Base-by-base conservation (phyloP, 2,888 invertebrate genomes). In the Caenorhabditis panamensis region DNA sequence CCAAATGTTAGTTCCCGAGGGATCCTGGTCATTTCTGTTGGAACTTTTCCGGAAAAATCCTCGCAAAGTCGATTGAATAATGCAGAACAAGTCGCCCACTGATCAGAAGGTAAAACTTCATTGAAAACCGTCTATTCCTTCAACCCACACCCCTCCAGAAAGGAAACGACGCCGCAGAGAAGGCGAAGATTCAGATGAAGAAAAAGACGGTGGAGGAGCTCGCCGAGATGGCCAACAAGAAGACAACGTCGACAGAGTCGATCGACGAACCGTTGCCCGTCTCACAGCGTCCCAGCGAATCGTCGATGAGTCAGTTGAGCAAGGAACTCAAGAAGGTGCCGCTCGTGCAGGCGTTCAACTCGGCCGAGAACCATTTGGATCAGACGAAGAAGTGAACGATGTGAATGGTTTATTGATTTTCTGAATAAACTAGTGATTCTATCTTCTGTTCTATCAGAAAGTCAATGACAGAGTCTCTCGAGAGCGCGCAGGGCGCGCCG, bases 181-280 rank as follows among this genome's bases (percentile, higher is more conserved):
- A 73, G 36, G 72, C 58, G 20, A 63, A 58, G n/a, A 41, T 72
- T 56, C 31, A 28, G 56, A 36, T 73, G 36, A 73, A 64, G 28
- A 73, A 73, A 66, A 73, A 73, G 66, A 73, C 73, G 1, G 41
- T 58, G 13, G 64, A 73, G 58, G 73, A 73, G 47, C 51, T 73
- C 3, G 36, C 58, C 1, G 73, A 49, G 20, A 37, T 49, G 58
- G 73, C 73, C 2, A 66, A 59, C 59, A 58, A 59, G 51, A 73
- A 64, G 64, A 41, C 51, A 13, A 26, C 47, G 28, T 73, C 73
- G 16, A 66, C 73, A n/a, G 73, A 73, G 22, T 73, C 73, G 5
- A n/a, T 73, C 11, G 73, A 73, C 11, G 73, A 73, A 26, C 64
- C 66, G 44, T 36, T 49, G 6, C 73, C 73, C 6, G 31, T 73